Conservation (phyloP, 2,888 invertebrate species). For the Thelaira solivaga region DNA sequence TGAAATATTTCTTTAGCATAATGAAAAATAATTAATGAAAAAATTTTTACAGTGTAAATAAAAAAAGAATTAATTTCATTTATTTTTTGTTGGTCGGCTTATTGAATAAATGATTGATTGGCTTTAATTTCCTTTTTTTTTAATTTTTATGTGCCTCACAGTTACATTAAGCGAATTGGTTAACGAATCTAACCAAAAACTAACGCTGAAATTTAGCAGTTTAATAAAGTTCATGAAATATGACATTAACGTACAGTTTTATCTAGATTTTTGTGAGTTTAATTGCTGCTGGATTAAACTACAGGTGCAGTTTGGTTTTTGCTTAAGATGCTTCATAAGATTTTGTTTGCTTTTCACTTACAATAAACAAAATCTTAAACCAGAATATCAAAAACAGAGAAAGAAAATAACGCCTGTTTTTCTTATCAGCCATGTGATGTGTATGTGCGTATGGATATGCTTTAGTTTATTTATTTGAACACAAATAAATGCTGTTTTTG, state of each 20-base stretch:
- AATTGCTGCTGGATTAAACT: neutral
- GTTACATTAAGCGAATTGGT: neutral
- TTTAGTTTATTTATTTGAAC: constrained; percentile 56
- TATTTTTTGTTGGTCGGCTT: too few relatives aligned
- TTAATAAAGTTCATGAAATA: constrained; percentile 49
- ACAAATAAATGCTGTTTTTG: constrained; percentile 39
- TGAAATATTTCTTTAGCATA: too few relatives aligned
- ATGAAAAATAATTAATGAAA: too few relatives aligned
- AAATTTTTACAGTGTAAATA: too few relatives aligned
- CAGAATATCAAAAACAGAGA: neutral
- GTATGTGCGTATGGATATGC: neutral
- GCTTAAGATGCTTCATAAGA: neutral
- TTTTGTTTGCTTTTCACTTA: constrained; percentile 42
- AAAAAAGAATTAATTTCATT: too few relatives aligned
- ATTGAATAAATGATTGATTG: too few relatives aligned
- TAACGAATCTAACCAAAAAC: neutral
- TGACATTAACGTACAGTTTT: constrained; percentile 30
- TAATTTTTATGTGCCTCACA: neutral
- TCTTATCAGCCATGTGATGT: constrained; percentile 34
- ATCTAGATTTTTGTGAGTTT: constrained; percentile 37
- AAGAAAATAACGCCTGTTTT: constrained; percentile 42
- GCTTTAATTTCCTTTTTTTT: constrained; percentile 56
- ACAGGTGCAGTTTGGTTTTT: constrained; percentile 45
- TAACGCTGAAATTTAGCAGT: constrained; percentile 3
- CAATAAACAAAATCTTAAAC: neutral